Evolutionary conservation across 2,113 vertebrate species (phyloP).

Genomic region (Zingel zingel): DNA sequence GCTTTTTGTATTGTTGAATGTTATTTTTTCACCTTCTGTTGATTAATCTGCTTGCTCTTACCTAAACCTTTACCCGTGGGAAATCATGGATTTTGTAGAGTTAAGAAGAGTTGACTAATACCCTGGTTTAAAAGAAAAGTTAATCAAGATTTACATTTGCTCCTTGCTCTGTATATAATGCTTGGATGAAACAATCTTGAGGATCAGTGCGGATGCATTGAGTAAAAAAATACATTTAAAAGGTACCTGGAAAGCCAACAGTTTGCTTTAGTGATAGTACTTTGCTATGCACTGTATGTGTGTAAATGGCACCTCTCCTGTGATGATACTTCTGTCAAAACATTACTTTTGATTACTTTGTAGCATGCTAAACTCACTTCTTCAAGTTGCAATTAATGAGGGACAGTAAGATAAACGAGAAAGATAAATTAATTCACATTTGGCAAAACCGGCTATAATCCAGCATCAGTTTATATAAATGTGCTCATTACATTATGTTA

Average conservation of each 20-base stretch:
- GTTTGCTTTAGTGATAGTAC: neutral
- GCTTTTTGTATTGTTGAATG: neutral
- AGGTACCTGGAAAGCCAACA: neutral
- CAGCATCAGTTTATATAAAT: slow-evolving; percentile 28
- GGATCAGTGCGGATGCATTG: too few species aligned
- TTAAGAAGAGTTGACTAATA: slow-evolving; percentile 5
- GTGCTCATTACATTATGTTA: slow-evolving; percentile 1
- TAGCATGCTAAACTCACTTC: neutral
- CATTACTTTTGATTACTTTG: neutral
- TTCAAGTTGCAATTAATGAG: slow-evolving; percentile 11
- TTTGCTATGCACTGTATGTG: neutral
- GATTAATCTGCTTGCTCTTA: neutral
- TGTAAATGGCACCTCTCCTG: neutral
- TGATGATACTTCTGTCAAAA: neutral
- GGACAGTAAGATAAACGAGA: neutral
- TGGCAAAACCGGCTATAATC: neutral
- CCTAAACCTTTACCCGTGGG: neutral
- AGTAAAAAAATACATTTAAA: neutral
- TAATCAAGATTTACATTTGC: neutral
- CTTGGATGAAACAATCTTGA: neutral
- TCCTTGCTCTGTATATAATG: neutral
- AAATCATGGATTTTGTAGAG: slow-evolving; percentile 6
- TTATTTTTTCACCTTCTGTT: slow-evolving; percentile 8
- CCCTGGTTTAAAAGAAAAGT: neutral
- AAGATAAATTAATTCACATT: neutral